phyloP scores from a whole-genome alignment of 2,113 vertebrate species.

The Numenius arquata region DNA sequence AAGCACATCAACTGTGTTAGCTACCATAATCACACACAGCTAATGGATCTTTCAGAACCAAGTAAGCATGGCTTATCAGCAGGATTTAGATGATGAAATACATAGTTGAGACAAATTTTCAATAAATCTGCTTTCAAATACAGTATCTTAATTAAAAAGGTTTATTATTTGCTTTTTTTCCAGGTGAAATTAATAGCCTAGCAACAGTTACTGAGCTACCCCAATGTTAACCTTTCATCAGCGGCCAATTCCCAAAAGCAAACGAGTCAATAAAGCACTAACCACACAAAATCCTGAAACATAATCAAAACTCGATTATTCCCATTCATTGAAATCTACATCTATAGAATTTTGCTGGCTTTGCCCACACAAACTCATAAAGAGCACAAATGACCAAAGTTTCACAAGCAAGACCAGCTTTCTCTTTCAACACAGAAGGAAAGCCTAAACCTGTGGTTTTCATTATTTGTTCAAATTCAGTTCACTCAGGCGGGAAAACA shows the following conservation, averaged over 20 bases:
- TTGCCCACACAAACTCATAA: background rate
- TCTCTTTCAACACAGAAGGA: background rate
- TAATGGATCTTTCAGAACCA: background rate
- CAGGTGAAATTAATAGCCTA: background rate
- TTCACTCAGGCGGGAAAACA: background rate
- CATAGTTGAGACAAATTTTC: background rate
- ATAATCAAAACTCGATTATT: background rate
- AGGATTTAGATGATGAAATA: background rate
- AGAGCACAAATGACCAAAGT: background rate
- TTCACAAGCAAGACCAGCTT: rapidly evolving
- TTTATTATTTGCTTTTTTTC: background rate
- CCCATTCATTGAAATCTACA: background rate
- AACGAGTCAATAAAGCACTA: background rate
- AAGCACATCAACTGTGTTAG: background rate
- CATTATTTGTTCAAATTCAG: background rate
- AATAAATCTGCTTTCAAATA: background rate
- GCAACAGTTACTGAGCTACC: background rate
- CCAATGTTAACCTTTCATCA: background rate
- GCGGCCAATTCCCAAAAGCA: background rate
- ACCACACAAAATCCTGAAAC: background rate
- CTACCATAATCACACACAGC: background rate
- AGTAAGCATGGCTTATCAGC: background rate
- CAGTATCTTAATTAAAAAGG: background rate
- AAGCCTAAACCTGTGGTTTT: rapidly evolving
- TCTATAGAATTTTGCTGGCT: rapidly evolving